Base-by-base conservation (phyloP, 30 jellyfish, hydroid and myxozoan species). In the Hydra vulgaris region DNA sequence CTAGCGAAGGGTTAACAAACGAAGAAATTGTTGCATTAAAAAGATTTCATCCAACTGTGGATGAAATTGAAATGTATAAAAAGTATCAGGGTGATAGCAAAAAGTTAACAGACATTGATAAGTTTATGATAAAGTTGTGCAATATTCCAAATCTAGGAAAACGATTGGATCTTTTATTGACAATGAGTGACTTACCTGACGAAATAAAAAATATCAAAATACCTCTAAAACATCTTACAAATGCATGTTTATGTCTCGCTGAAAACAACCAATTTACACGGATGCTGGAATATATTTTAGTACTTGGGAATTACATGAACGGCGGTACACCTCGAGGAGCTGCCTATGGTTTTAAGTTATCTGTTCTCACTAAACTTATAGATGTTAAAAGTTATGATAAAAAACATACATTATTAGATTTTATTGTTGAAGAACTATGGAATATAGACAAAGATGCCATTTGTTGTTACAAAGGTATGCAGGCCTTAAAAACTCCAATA, bases 241-340 rank as follows among this genome's bases (percentile, higher is more conserved):
- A 86, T 18, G 92, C 97, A 1, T 82, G 89, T 81, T 24, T 27
- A 16, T 74, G 76, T 8, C 76, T 91, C 52, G 68, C 56, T 27
- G 75, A 79, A 54, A 86, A 86, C 89, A 67, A 56, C 40, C 69
- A 61, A 21, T 91, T 91, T 82, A 86, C 72, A 22, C 27, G 84
- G 26, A 69, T 91, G 66, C 71, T 91, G 15, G 95, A 91, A 76
- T 91, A 91, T 40, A 70, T 91, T 70, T 78, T 91, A 52, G 79
- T 96, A 0, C 40, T 91, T 19, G 97, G 97, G 1, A 91, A 91
- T 72, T 91, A 80, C 79, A 67, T 91, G 74, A 91, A 91, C 74
- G 95, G 96, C 8, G 97, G 97, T 0, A 91, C 97, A 52, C 79
- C 84, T 18, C 83, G 97, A 17, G 97, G 97, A 25, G 91, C 94